Base-by-base conservation (phyloP, 2,888 invertebrate genomes). In the Tortricodes alternella region DNA sequence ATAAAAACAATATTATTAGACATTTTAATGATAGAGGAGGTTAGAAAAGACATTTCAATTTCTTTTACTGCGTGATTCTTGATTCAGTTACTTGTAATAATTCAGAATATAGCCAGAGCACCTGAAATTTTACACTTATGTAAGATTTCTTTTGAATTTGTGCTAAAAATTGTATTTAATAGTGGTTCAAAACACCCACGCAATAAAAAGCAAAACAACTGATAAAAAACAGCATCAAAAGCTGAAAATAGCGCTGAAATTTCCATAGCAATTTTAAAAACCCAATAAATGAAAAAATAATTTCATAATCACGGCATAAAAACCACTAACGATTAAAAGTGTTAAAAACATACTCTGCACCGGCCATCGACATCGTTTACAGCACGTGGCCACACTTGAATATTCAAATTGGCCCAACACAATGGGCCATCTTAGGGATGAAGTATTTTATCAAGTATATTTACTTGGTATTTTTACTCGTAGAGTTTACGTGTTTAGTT, bases 361-460 rank as follows among this genome's bases (percentile, higher is more conserved):
- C 62, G 49, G 63, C 68, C 67, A 82, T 81, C 76, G 78, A 78
- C 79, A 73, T 76, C 76, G 75, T 77, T 77, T 76, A 75, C 74
- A 65, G 73, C 74, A 68, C 77, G 74, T 76, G 75, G 74, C 76
- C 74, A 78, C 78, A 78, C 83, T 85, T 83, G 80, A 81, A 84
- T 85, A 87, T 87, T 86, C 80, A 86, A 85, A 86, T 85, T 78
- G 78, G 74, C 72, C 67, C 67, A 59, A 73, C 75, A 85, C 82
- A 83, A 83, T 81, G 68, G 29, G 66, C 66, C 68, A 52, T 65
- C 52, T 58, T 59, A 55, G 49, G 49, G 34, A 16, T 43, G 55
- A 43, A 55, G 48, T 55, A 49, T 35, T 35, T 48, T 27, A 7
- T 39, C 38, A 5, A 41, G 41, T 19, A 43, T 41, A 34, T 35